Conservation (phyloP, 2,888 invertebrate species). For the Augochlorella aurata region DNA sequence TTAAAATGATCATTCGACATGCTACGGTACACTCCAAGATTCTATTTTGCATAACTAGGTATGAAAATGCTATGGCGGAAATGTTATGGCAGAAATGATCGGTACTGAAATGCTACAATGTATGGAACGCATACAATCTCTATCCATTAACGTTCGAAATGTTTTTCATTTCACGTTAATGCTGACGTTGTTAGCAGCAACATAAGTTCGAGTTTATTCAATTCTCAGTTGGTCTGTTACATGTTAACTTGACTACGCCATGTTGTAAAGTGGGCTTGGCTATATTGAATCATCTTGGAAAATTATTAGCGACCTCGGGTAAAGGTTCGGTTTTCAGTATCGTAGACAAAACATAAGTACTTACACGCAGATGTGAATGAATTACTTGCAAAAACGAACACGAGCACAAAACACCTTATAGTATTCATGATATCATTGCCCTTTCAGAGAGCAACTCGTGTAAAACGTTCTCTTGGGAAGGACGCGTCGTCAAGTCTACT, state of each 20-base stretch:
- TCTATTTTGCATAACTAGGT: conserved; percentile 19
- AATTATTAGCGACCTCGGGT: conserved; percentile 49
- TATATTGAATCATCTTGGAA: conserved; percentile 56
- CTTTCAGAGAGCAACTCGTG: conserved; percentile 41
- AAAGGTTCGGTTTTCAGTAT: background rate
- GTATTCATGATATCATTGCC: conserved; percentile 76
- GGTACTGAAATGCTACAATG: background rate
- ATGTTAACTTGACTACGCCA: conserved; percentile 64
- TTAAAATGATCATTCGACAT: background rate
- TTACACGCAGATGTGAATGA: conserved; percentile 71
- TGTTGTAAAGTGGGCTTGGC: conserved; percentile 75
- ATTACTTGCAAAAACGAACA: conserved; percentile 61
- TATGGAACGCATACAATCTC: background rate
- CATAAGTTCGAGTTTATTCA: background rate
- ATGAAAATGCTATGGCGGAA: background rate
- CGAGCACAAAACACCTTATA: conserved; percentile 67
- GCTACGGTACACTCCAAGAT: conserved; percentile 1
- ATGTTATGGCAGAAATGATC: background rate
- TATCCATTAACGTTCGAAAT: background rate
- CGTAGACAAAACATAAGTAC: conserved; percentile 50
- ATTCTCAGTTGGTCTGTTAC: conserved; percentile 11
- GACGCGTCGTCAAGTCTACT: conserved; percentile 48
- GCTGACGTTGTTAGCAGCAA: background rate
- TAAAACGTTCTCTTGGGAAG: conserved; percentile 13
- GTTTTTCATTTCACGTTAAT: background rate